phyloP scores from a whole-genome alignment of 2,797 vertebrate genomes.

The Peromyscus melanophrys region DNA sequence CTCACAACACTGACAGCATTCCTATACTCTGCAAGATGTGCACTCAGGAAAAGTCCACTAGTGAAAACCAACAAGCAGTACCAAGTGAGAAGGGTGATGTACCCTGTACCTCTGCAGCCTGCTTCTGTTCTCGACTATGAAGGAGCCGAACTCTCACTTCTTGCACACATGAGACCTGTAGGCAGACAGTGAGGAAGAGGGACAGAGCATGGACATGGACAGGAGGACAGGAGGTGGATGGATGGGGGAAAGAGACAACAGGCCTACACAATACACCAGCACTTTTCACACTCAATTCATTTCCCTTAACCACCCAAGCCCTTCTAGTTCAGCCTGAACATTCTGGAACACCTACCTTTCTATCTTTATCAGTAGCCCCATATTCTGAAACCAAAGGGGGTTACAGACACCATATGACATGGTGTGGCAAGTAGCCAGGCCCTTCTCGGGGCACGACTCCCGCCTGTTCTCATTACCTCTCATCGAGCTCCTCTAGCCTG shows the following conservation, averaged over 20 bases:
- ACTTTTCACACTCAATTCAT: constrained; percentile 69
- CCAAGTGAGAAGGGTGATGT: constrained; percentile 68
- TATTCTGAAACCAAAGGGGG: constrained; percentile 86
- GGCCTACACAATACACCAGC: constrained; percentile 70
- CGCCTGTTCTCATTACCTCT: constrained; percentile 92
- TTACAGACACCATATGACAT: constrained; percentile 80
- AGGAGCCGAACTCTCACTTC: constrained; percentile 86
- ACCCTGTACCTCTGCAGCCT: constrained; percentile 87
- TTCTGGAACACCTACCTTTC: constrained; percentile 84
- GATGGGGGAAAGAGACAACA: constrained; percentile 79
- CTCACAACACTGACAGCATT: constrained; percentile 23
- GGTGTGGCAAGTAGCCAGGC: not conserved
- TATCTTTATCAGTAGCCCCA: constrained; percentile 67
- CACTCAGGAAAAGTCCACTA: constrained; percentile 26
- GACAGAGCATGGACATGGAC: constrained; percentile 57
- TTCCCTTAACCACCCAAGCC: constrained; percentile 79
- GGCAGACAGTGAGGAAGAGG: constrained; percentile 83
- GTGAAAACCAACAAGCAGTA: constrained; percentile 74
- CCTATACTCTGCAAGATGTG: constrained; percentile 20
- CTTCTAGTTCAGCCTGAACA: constrained; percentile 70
- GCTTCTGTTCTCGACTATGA: constrained; percentile 86
- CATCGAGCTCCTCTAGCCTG: constrained; percentile 97
- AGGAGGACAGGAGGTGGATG: constrained; percentile 45
- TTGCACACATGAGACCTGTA: constrained; percentile 88
- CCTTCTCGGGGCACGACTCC: constrained; percentile 48